Conservation (phyloP, 2,113 vertebrate genomes). For the Maccullochella peelii region DNA sequence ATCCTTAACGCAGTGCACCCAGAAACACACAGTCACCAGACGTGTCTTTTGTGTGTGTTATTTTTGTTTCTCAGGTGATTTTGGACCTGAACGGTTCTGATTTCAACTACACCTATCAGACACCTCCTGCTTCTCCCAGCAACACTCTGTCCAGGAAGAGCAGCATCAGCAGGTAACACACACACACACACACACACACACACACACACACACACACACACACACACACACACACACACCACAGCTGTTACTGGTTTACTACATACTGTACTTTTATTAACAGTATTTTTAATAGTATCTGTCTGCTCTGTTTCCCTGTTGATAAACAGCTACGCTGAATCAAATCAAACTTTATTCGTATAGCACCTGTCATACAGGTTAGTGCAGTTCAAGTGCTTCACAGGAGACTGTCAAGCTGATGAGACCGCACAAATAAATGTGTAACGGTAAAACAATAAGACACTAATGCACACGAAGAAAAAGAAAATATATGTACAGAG, state of each 20-base stretch:
- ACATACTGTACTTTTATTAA: background rate
- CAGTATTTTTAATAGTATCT: background rate
- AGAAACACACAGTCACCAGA: background rate
- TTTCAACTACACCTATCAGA: constrained; percentile 87
- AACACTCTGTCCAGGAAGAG: constrained; percentile 86
- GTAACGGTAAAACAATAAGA: no score
- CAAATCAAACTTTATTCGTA: no score
- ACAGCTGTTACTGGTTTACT: background rate
- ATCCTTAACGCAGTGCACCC: background rate
- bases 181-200: constrained; percentile 9
- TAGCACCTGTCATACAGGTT: no score
- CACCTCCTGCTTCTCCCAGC: constrained; percentile 86
- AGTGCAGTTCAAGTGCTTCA: no score
- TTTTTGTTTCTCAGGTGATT: constrained; percentile 82
- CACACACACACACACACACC: no score
- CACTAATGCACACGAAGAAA: no score
- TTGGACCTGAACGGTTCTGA: constrained; percentile 88
- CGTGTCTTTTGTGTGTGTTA: background rate
- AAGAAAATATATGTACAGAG: no score
- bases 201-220: no score
- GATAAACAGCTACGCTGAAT: no score
- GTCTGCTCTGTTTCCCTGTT: background rate
- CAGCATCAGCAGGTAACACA: constrained; percentile 86
- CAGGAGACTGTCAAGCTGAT: no score
- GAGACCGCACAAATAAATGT: no score